Conservation (phyloP, 2,113 vertebrate species). For the Monopterus albus region DNA sequence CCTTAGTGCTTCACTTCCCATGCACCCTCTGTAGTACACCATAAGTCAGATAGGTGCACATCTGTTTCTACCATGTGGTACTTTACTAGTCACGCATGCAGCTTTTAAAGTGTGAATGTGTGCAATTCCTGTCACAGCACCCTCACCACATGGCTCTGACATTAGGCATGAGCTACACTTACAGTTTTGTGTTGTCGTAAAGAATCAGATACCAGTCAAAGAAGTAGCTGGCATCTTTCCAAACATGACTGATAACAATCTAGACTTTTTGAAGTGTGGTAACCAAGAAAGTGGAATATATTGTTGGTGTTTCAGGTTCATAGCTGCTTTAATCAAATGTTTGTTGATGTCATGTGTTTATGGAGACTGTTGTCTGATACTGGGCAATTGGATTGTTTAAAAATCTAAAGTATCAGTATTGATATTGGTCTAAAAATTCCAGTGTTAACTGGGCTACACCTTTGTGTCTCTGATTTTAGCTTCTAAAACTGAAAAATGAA, state of each 20-base stretch:
- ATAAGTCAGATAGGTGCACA: slow-evolving; percentile 10
- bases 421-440: no score
- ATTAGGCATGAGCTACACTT: neutral
- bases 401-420: no score
- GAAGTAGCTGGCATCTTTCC: slow-evolving; percentile 8
- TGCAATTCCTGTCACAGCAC: slow-evolving; percentile 11
- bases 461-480: no score
- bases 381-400: no score
- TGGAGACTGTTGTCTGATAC: no score
- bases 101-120: slow-evolving; percentile 3
- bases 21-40: slow-evolving; percentile 28
- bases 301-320: neutral
- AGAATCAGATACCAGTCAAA: slow-evolving; percentile 7
- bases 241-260: neutral
- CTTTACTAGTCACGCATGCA: neutral
- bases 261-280: neutral
- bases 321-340: no score
- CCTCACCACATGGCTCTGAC: neutral
- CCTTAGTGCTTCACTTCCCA: slow-evolving; percentile 42
- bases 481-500: no score
- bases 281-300: neutral
- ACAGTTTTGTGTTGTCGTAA: neutral
- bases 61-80: slow-evolving; percentile 19
- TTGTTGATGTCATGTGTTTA: no score
- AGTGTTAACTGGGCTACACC: no score